Conservation (phyloP, 2,888 invertebrate genomes). For the Amiota communis region DNA sequence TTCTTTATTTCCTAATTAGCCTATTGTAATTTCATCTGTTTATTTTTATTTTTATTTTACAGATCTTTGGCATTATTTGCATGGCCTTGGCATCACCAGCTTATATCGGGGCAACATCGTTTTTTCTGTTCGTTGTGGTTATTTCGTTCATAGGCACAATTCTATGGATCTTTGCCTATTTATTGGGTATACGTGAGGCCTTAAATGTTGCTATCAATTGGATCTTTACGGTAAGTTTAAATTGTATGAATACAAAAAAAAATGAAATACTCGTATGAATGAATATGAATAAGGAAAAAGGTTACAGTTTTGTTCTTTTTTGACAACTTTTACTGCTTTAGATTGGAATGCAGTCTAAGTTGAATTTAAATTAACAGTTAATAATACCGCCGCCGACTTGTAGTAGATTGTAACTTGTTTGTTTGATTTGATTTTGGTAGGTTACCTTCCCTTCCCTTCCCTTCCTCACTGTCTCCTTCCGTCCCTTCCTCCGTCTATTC, state of each 20-base stretch:
- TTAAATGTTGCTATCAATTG: conserved; percentile 87
- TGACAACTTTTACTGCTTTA: not conserved
- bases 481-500: too few species aligned
- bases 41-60: conserved; percentile 69
- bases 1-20: not conserved
- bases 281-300: not conserved
- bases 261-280: too few species aligned
- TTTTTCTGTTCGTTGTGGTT: conserved; percentile 89
- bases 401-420: too few species aligned
- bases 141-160: conserved; percentile 87
- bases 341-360: not conserved
- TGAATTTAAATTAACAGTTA: conserved; percentile 10
- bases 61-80: conserved; percentile 88
- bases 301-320: too few species aligned
- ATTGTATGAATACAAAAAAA: not conserved
- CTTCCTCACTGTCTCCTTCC: too few species aligned
- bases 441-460: too few species aligned
- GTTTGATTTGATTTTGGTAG: too few species aligned
- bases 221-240: conserved; percentile 83
- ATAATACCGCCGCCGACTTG: not conserved
- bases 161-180: conserved; percentile 86
- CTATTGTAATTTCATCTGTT: not conserved
- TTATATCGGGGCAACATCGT: conserved; percentile 78
- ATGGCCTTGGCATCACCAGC: conserved; percentile 87
- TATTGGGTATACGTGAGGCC: conserved; percentile 86